A percentile compares a stretch with the other conserved stretches of the same genome.
These are phyloP conservation scores for Mayetiola destructor DNA, from an alignment of 2,888 invertebrate genomes.

Conservation along the genomic window DNA sequence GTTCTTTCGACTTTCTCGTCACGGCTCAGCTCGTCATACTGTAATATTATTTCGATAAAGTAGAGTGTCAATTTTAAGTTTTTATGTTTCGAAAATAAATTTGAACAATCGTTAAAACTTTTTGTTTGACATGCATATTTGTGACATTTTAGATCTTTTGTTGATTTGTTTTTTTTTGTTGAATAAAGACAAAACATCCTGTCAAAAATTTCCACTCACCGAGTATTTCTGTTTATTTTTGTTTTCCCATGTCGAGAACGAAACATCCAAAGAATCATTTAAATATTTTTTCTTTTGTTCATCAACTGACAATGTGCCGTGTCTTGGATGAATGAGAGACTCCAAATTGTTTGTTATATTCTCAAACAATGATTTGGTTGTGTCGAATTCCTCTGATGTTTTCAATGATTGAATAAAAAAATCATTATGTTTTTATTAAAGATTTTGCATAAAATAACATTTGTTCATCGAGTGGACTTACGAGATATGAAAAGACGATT, in stretches of 20 bases:
- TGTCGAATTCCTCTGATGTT: background rate
- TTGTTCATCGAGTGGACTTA: background rate
- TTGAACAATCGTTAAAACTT: background rate
- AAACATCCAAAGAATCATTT: background rate
- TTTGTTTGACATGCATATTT: too few species aligned
- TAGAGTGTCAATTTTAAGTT: background rate
- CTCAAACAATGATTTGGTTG: background rate
- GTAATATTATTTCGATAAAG: background rate
- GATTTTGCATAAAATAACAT: background rate
- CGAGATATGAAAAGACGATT: background rate
- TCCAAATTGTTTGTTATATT: background rate
- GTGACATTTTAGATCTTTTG: too few species aligned
- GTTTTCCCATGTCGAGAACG: background rate
- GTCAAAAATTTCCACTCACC: background rate
- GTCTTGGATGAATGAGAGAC: background rate
- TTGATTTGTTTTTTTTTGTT: background rate
- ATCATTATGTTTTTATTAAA: background rate
- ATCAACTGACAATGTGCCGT: background rate
- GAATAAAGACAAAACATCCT: background rate
- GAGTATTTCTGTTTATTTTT: background rate
- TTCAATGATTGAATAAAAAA: background rate
- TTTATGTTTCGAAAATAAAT: background rate
- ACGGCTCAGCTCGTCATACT: background rate
- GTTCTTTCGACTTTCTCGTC: background rate
- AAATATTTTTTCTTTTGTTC: background rate